phyloP scores from a whole-genome alignment of 2,113 vertebrate genomes.

The Oncorhynchus kisutch region DNA sequence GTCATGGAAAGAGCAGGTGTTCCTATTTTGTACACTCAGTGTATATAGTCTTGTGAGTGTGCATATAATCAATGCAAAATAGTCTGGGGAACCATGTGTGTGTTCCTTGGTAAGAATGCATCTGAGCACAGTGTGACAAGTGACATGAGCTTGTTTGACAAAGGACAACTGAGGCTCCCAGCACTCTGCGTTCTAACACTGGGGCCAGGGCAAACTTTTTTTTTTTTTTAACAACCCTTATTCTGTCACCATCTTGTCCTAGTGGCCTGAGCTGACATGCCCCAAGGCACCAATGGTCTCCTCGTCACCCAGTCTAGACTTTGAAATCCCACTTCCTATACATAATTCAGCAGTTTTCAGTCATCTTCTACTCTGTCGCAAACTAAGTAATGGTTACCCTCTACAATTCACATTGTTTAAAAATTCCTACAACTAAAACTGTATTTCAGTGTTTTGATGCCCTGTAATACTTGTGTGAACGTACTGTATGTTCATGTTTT shows the following conservation, averaged over 20 bases:
- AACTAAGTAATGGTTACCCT: neutral
- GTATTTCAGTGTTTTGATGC: neutral
- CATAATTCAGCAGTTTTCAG: neutral
- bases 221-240: neutral
- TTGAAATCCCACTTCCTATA: neutral
- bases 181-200: neutral
- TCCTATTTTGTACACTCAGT: no score
- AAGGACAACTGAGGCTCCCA: no score
- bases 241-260: neutral
- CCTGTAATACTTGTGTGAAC: neutral
- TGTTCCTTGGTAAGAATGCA: no score
- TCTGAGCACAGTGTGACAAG: no score
- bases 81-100: no score
- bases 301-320: neutral
- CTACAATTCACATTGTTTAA: neutral
- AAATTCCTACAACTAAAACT: neutral
- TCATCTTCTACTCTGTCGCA: neutral
- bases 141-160: no score
- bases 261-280: neutral
- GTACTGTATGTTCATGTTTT: neutral
- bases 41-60: no score
- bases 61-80: no score
- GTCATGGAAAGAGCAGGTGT: no score
- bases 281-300: neutral
- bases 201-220: no score